Evolutionary conservation across 2,797 vertebrate genomes (phyloP).

Genomic region (Megalops cyprinoides): DNA sequence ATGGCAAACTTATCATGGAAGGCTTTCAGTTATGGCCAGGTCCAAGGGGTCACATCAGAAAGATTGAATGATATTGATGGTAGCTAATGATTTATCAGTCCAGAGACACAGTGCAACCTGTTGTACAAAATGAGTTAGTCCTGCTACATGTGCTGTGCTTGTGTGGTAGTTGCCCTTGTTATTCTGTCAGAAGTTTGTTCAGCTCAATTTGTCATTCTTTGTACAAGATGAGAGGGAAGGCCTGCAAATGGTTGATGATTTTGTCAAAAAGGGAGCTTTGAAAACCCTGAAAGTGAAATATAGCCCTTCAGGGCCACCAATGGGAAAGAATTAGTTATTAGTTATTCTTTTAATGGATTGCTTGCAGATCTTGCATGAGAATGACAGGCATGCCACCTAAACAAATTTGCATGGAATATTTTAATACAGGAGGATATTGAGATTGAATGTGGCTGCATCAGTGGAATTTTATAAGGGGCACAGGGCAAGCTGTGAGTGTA

Average conservation of each 20-base stretch:
- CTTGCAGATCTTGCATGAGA: neutral
- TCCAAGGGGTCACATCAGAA: neutral
- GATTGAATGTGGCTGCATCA: neutral
- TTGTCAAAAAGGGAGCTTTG: neutral
- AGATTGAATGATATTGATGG: too few species aligned
- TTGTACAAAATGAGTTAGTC: too few species aligned
- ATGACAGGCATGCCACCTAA: neutral
- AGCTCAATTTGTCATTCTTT: neutral
- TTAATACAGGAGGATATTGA: neutral
- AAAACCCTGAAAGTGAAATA: too few species aligned
- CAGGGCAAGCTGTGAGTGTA: neutral
- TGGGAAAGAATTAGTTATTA: too few species aligned
- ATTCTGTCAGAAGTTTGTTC: too few species aligned
- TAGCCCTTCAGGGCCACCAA: too few species aligned
- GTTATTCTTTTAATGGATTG: neutral
- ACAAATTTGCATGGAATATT: neutral
- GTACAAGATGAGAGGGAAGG: neutral
- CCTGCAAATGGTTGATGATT: too few species aligned
- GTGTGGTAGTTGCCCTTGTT: too few species aligned
- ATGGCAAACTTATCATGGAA: slow-evolving; percentile 1
- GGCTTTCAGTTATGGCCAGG: neutral
- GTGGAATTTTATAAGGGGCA: too few species aligned
- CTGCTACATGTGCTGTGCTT: too few species aligned
- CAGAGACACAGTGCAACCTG: neutral
- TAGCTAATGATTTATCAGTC: neutral